Base-by-base conservation (phyloP, 2,888 invertebrate species). In the Barypeithes pellucidus region DNA sequence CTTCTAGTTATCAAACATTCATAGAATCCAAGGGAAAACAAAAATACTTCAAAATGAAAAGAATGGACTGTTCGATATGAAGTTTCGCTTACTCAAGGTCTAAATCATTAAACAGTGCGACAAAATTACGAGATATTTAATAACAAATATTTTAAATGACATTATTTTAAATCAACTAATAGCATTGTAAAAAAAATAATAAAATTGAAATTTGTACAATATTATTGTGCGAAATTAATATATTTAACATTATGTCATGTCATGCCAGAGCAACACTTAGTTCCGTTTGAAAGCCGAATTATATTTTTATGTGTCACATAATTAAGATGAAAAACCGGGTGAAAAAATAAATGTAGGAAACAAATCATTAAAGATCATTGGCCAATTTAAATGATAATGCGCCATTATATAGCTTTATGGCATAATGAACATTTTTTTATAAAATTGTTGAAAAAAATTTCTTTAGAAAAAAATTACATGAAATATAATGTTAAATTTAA, bases 311-410 rank as follows among this genome's bases (percentile, higher is more conserved):
- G 11, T 47, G 47, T 18, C 20, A 47, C 47, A 47, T 47, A 47
- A 47, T 47, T 47, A 7, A 47, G 20, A 47, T 11, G 20, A 47
- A 47, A 47, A 20, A 47, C 9, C 4, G 5, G 45, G 45, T 18
- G 18, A 20, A 47, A 18, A 47, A 47, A 16, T 45, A 45, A 45
- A 47, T 47, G 47, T 20, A 47, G 47, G 47, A 47, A 47, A 47
- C 18, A 12, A 47, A 43, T 16, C 16, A 43, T 43, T 43, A 43
- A 43, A 43, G 43, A 47, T 9, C 20, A 47, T 47, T 47, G 47
- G 47, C 2, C 20, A 47, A 47, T 47, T 47, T 47, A 20, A 20
- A 47, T 20, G 20, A 47, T 12, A 47, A 47, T 47, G 47, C 11
- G 20, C 12, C 47, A 20, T 47, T 47, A 47, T 20, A 47, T 20